Percentiles rank a stretch among this genome's conserved stretches.
These are phyloP conservation scores for Chromobotia macracanthus DNA, from an alignment of 2,797 vertebrate species.

Conservation along the genomic window DNA sequence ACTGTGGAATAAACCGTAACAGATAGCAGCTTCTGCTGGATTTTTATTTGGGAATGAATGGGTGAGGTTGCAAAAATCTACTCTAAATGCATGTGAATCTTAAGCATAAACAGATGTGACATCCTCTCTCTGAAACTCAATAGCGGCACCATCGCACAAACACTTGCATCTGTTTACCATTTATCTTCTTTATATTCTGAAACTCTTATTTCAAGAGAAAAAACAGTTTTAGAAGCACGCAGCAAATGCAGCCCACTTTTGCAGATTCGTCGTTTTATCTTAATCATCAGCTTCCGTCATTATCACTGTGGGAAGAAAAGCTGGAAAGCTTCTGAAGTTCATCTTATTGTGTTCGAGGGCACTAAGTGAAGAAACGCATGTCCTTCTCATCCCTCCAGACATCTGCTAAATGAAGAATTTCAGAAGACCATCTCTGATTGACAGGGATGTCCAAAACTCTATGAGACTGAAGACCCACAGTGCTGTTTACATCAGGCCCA, in stretches of 20 bases:
- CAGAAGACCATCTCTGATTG: conserved; percentile 40
- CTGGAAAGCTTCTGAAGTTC: conserved; percentile 42
- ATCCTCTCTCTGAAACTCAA: conserved; percentile 53
- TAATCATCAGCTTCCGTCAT: conserved; percentile 42
- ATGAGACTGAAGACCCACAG: background rate
- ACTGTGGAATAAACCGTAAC: conserved; percentile 12
- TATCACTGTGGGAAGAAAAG: conserved; percentile 29
- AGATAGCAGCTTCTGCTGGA: conserved; percentile 27
- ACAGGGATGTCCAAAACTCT: background rate
- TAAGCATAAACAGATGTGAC: conserved; percentile 51
- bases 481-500: background rate
- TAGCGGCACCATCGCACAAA: conserved; percentile 61
- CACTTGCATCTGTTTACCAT: conserved; percentile 72
- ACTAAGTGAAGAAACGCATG: conserved; percentile 25
- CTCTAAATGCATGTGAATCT: conserved; percentile 55
- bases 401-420: conserved; percentile 16
- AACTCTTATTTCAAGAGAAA: conserved; percentile 58
- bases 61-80: conserved; percentile 35
- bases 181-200: conserved; percentile 68
- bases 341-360: conserved; percentile 39
- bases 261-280: conserved; percentile 49
- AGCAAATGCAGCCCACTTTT: conserved; percentile 41
- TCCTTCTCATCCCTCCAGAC: conserved; percentile 35
- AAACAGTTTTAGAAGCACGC: background rate
- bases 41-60: conserved; percentile 17